Conservation (phyloP, 1,140 invertebrate species). For the Drosophila albomicans region DNA sequence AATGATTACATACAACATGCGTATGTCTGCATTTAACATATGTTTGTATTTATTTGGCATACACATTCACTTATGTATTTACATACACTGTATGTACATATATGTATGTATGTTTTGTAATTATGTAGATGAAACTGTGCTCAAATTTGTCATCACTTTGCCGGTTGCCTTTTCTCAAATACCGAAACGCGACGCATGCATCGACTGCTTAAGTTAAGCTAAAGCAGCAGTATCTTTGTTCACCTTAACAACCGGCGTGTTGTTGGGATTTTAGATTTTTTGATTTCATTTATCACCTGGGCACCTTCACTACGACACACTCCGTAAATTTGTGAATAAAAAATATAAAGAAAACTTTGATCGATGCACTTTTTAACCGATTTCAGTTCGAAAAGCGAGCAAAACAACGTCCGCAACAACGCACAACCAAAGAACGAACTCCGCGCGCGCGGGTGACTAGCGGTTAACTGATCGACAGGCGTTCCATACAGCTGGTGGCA, state of each 20-base stretch:
- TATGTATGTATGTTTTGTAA: background rate
- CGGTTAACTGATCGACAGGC: slow-evolving; percentile 51
- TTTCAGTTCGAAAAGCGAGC: slow-evolving; percentile 16
- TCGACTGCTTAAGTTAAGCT: slow-evolving; percentile 2
- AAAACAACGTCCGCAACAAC: slow-evolving; percentile 26
- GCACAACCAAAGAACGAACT: slow-evolving; percentile 25
- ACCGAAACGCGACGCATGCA: background rate
- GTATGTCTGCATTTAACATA: slow-evolving; percentile 19
- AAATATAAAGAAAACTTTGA: slow-evolving; percentile 35
- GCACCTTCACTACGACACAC: slow-evolving; percentile 32
- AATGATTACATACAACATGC: slow-evolving; percentile 6
- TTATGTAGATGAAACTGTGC: slow-evolving; percentile 23
- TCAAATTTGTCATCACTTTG: slow-evolving; percentile 43
- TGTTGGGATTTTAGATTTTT: slow-evolving; percentile 16
- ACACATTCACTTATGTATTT: background rate
- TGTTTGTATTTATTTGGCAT: slow-evolving; percentile 10
- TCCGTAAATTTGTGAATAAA: slow-evolving; percentile 20
- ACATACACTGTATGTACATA: background rate
- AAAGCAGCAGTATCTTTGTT: slow-evolving; percentile 13
- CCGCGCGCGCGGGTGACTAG: slow-evolving; percentile 55
- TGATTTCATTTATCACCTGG: slow-evolving; percentile 42
- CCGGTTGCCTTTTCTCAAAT: slow-evolving; percentile 25
- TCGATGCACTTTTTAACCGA: slow-evolving; percentile 17
- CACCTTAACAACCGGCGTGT: slow-evolving; percentile 47
- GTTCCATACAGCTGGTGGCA: slow-evolving; percentile 41